Percentiles rank a stretch among this genome's conserved stretches.
Conservation (phyloP, 2,797 vertebrate species). For the Sarcophilus harrisii region DNA sequence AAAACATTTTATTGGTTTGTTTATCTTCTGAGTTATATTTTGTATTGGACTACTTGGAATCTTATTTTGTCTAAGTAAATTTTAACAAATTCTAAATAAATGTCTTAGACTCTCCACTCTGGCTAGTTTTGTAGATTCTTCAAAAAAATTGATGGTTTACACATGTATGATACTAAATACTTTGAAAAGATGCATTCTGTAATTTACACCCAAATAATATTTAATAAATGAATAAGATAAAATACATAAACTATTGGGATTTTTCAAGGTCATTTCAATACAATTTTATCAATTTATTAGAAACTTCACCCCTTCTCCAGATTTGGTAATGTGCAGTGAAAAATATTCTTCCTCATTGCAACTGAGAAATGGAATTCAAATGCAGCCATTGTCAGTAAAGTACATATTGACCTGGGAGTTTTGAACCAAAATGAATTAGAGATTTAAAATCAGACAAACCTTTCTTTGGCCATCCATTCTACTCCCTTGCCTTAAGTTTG, state of each 20-base stretch:
- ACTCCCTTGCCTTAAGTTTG: too few species aligned
- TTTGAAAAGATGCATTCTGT: background rate
- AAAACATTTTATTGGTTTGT: background rate
- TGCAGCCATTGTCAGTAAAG: too few species aligned
- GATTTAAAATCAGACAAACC: too few species aligned
- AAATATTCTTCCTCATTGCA: background rate
- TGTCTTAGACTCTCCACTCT: background rate
- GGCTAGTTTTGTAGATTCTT: background rate
- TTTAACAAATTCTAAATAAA: background rate
- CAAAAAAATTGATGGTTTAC: background rate
- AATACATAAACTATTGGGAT: background rate
- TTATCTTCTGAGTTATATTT: background rate
- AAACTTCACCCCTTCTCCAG: background rate
- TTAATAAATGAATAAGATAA: background rate
- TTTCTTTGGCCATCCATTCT: too few species aligned
- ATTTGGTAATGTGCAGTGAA: background rate
- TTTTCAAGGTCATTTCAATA: background rate
- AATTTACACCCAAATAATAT: background rate
- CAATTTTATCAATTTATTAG: background rate
- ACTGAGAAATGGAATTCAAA: too few species aligned
- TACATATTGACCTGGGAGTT: too few species aligned
- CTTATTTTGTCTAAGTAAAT: background rate
- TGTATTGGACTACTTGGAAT: background rate
- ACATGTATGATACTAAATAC: background rate
- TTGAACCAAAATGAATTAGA: too few species aligned